Percentiles rank a stretch among this genome's conserved stretches.
Evolutionary conservation across 2,888 invertebrate species (phyloP).

Genomic region (Brassicogethes aeneus): DNA sequence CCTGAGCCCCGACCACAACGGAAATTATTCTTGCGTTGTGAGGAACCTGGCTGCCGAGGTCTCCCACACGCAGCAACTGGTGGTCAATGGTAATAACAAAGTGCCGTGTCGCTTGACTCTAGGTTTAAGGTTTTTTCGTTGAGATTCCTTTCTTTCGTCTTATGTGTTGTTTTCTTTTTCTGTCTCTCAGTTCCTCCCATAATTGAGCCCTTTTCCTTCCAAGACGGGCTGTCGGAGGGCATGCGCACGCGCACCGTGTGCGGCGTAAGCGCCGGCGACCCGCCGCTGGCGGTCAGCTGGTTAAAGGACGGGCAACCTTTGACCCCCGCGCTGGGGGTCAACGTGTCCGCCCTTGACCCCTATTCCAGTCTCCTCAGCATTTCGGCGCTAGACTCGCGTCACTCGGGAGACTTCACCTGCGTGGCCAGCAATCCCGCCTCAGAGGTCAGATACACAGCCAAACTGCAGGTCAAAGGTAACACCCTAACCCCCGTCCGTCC

Average conservation of each 20-base stretch:
- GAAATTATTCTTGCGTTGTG: constrained; percentile 69
- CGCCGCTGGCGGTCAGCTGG: constrained; percentile 72
- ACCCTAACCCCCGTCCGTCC: constrained; percentile 37
- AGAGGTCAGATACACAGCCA: constrained; percentile 70
- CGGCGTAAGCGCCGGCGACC: constrained; percentile 72
- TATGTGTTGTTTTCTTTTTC: constrained; percentile 51
- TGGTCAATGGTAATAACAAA: constrained; percentile 72
- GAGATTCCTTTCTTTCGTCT: constrained; percentile 43
- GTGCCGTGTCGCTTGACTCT: no score
- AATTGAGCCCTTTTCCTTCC: constrained; percentile 78
- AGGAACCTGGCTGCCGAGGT: constrained; percentile 65
- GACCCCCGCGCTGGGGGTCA: constrained; percentile 56
- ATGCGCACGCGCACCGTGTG: constrained; percentile 75
- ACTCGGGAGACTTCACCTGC: constrained; percentile 71
- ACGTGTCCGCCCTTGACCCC: constrained; percentile 63
- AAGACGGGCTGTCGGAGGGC: constrained; percentile 74
- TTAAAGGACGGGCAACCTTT: constrained; percentile 70
- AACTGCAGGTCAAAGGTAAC: constrained; percentile 76
- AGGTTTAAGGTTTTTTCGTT: no score
- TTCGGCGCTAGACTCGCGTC: constrained; percentile 63
- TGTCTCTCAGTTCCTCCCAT: constrained; percentile 65
- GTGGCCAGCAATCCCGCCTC: constrained; percentile 71
- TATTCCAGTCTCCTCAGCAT: constrained; percentile 72
- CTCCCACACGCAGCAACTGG: constrained; percentile 61
- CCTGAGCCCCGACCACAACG: constrained; percentile 65